phyloP scores from a whole-genome alignment of 1,140 invertebrate genomes.

The Brachionus sp. region DNA sequence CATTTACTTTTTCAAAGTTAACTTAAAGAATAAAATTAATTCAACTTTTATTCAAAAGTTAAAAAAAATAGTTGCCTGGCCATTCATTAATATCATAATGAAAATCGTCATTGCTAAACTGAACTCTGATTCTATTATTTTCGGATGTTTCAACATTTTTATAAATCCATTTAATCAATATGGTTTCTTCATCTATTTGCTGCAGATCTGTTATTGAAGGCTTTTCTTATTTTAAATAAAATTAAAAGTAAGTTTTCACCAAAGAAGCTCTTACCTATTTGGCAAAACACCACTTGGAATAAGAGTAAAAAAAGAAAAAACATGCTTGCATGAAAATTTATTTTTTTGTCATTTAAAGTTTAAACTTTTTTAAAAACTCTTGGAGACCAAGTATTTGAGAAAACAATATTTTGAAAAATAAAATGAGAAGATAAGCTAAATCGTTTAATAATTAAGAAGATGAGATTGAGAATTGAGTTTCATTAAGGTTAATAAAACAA shows the following conservation, averaged over 20 bases:
- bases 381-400: background rate
- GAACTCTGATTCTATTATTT: background rate
- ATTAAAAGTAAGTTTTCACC: background rate
- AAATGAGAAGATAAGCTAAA: constrained; percentile 3
- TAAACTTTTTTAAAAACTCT: background rate
- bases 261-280: background rate
- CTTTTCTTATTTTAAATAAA: background rate
- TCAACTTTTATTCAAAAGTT: background rate
- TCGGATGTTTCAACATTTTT: background rate
- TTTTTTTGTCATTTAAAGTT: background rate
- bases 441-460: constrained; percentile 21
- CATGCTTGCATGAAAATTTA: background rate
- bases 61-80: background rate
- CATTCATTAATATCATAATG: constrained; percentile 21
- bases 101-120: constrained; percentile 34
- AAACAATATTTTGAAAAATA: background rate
- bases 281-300: background rate
- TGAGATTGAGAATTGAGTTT: constrained; percentile 18
- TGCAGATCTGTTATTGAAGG: background rate
- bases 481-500: constrained; percentile 6
- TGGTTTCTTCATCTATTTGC: background rate
- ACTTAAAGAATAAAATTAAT: background rate
- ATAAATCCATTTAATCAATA: background rate
- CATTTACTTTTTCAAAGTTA: background rate
- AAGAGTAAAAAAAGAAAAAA: background rate